These are phyloP conservation scores for Eurypyga helias DNA, from an alignment of 2,113 vertebrate genomes.

Conservation along the genomic window DNA sequence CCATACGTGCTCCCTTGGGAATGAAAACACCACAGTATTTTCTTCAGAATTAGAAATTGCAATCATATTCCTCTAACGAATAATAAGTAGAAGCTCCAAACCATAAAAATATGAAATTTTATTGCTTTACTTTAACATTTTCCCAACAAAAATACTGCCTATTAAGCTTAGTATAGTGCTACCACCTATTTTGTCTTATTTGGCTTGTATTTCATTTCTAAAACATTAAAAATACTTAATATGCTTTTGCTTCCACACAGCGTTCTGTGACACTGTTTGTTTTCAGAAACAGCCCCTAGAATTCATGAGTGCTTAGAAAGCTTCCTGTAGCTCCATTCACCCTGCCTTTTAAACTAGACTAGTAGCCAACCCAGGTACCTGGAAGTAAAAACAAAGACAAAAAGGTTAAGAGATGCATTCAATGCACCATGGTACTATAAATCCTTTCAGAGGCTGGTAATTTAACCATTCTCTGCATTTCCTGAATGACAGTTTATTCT, in stretches of 20 bases:
- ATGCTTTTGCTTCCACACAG: not conserved
- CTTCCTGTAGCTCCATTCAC: not conserved
- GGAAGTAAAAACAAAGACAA: constrained; percentile 6
- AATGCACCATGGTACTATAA: constrained; percentile 56
- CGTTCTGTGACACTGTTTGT: not conserved
- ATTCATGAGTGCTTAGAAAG: not conserved
- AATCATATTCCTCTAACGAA: not conserved
- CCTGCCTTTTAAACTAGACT: constrained; percentile 23
- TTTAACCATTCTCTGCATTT: not conserved
- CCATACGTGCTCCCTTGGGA: not conserved
- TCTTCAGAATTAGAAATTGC: not conserved
- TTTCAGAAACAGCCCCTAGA: not conserved
- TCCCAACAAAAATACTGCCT: not conserved
- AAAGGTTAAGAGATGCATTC: constrained; percentile 38
- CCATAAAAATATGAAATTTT: not conserved
- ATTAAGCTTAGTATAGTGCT: not conserved
- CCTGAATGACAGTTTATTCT: constrained; percentile 46
- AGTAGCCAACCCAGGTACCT: not conserved
- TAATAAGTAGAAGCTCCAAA: not conserved
- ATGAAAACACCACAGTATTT: not conserved
- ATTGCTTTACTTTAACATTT: not conserved
- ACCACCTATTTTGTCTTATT: not conserved
- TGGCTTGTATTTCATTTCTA: not conserved
- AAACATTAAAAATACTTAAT: not conserved
- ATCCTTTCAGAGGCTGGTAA: constrained; percentile 16